Conservation (phyloP, 2,797 vertebrate genomes). For the Tadarida brasiliensis region DNA sequence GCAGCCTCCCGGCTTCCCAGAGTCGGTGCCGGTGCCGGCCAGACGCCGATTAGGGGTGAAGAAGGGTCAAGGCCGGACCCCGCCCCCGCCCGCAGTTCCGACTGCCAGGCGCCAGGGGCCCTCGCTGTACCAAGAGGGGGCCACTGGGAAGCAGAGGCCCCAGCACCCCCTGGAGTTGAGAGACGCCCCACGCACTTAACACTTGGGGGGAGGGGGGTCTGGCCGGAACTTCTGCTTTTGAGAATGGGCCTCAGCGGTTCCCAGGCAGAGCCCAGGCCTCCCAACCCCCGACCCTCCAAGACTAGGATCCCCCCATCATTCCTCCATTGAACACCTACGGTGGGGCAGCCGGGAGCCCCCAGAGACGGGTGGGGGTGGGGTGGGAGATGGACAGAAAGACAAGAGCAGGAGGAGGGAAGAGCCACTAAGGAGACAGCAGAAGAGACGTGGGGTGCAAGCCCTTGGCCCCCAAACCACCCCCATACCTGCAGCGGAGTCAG, state of each 20-base stretch:
- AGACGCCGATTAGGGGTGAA: background rate
- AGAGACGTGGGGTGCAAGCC: background rate
- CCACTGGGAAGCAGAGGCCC: background rate
- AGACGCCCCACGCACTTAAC: background rate
- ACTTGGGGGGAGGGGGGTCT: background rate
- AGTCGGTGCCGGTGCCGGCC: background rate
- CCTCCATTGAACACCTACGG: background rate
- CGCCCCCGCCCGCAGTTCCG: background rate
- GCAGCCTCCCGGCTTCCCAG: constrained; percentile 47
- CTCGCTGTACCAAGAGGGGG: background rate
- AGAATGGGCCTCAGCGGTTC: background rate
- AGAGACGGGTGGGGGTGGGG: background rate
- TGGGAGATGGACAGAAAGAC: background rate
- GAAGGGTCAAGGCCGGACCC: background rate
- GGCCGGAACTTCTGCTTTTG: background rate
- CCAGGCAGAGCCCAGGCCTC: background rate
- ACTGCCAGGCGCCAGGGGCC: background rate
- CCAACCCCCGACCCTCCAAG: background rate
- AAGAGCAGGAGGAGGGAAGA: background rate
- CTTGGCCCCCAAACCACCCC: background rate
- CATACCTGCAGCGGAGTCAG: constrained; percentile 64
- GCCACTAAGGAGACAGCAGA: background rate
- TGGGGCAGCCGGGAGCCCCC: no score
- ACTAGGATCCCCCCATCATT: background rate
- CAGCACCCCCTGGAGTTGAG: background rate